Conservation (phyloP, 2,888 invertebrate species). For the Allacma fusca region DNA sequence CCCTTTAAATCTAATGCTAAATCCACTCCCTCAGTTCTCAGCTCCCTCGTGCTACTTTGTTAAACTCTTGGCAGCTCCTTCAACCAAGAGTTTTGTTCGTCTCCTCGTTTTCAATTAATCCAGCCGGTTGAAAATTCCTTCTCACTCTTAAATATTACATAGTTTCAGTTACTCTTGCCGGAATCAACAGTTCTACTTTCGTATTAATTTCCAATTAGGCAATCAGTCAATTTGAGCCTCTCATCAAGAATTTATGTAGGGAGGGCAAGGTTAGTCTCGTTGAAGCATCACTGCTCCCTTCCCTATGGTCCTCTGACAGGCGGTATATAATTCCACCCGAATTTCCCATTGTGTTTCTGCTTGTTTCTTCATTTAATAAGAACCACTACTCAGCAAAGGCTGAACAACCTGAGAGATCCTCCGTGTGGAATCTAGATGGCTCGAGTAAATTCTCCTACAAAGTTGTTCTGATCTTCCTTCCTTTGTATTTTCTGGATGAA, state of each 20-base stretch:
- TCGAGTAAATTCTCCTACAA: too few species aligned
- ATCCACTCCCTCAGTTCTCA: not conserved
- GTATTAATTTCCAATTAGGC: slow-evolving; percentile 48
- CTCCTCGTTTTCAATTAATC: slow-evolving; percentile 54
- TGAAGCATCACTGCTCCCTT: not conserved
- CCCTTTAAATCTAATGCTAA: not conserved
- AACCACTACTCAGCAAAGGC: too few species aligned
- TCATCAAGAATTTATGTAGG: slow-evolving; percentile 45
- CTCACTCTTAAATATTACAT: slow-evolving; percentile 50
- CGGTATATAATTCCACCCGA: too few species aligned
- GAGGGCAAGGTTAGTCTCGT: not conserved
- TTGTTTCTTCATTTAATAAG: too few species aligned
- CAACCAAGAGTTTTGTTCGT: not conserved
- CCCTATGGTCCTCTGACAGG: not conserved
- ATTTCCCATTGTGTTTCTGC: too few species aligned
- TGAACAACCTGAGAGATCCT: too few species aligned
- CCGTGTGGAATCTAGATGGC: too few species aligned
- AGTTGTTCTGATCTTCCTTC: too few species aligned
- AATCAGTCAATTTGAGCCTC: slow-evolving; percentile 48
- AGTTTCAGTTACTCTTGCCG: slow-evolving; percentile 12
- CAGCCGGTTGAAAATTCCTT: slow-evolving; percentile 47
- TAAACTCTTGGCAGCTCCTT: not conserved
- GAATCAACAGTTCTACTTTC: slow-evolving; percentile 49
- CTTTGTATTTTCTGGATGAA: too few species aligned
- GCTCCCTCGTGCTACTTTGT: slow-evolving; percentile 5